Percentiles rank a stretch among this genome's conserved stretches.
These are phyloP conservation scores for Camelus dromedarius DNA, from an alignment of 2,113 vertebrate genomes.

Conservation along the genomic window DNA sequence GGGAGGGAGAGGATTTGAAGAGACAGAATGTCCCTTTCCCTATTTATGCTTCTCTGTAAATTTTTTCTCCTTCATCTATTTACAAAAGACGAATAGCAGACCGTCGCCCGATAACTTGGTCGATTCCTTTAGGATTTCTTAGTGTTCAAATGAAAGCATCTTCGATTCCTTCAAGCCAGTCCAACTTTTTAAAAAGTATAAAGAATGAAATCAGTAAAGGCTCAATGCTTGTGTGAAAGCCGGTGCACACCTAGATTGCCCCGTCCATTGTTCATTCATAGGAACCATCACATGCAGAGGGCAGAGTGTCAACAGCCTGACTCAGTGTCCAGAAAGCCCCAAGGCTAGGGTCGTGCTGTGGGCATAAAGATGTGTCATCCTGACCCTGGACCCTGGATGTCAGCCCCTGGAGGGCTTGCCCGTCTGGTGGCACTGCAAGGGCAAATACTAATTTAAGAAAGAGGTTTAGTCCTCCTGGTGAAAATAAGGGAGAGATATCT, in stretches of 20 bases:
- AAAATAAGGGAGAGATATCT: background rate
- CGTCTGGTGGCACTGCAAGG: rapidly evolving
- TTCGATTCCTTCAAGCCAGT: background rate
- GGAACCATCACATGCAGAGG: background rate
- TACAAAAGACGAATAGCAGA: background rate
- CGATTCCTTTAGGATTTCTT: background rate
- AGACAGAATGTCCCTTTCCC: background rate
- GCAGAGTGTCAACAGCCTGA: background rate
- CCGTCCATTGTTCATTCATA: background rate
- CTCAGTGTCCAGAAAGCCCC: background rate
- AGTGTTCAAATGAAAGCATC: background rate
- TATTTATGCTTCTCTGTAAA: background rate
- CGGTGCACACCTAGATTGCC: rapidly evolving
- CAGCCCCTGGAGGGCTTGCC: background rate
- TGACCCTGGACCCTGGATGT: no score
- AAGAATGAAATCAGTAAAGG: background rate
- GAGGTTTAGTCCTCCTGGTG: background rate
- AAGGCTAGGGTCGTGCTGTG: rapidly evolving
- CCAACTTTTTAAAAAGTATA: background rate
- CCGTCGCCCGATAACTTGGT: background rate
- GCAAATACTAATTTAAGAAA: background rate
- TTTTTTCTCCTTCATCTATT: background rate
- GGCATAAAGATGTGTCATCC: rapidly evolving
- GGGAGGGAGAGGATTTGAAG: background rate
- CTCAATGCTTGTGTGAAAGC: background rate